Conservation (phyloP, 2,113 vertebrate genomes). For the Serilophus lunatus region DNA sequence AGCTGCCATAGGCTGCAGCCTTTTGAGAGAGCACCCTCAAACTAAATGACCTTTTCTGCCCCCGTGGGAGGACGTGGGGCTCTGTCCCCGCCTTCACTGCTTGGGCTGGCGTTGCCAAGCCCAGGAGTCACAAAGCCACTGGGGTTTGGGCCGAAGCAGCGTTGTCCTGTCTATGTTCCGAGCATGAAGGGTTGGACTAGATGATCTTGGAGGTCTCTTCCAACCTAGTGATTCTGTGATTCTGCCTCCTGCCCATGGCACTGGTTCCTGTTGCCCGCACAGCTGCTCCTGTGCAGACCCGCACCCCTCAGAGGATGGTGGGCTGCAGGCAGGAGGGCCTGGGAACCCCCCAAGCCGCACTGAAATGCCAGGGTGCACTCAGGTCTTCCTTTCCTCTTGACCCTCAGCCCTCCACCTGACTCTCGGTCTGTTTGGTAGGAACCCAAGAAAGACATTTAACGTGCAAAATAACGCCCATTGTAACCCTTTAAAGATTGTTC, state of each 20-base stretch:
- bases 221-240: no score
- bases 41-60: not conserved
- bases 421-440: not conserved
- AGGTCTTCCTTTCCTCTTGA: not conserved
- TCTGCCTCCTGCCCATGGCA: not conserved
- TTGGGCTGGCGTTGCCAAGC: accelerated
- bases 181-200: no score
- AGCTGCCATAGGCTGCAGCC: not conserved
- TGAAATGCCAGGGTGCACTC: no score
- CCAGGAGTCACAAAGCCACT: not conserved
- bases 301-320: accelerated
- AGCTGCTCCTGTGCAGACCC: accelerated
- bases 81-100: accelerated
- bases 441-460: not conserved
- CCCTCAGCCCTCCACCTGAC: not conserved
- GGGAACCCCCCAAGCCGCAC: not conserved
- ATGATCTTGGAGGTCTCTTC: no score
- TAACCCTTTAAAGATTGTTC: not conserved
- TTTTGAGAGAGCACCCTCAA: not conserved
- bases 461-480: not conserved
- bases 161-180: accelerated
- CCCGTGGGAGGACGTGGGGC: accelerated
- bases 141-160: not conserved
- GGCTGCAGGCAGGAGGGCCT: not conserved
- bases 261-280: accelerated